These are phyloP conservation scores for Drosophila seclusa DNA, from an alignment of 2,888 invertebrate species.

Conservation along the genomic window DNA sequence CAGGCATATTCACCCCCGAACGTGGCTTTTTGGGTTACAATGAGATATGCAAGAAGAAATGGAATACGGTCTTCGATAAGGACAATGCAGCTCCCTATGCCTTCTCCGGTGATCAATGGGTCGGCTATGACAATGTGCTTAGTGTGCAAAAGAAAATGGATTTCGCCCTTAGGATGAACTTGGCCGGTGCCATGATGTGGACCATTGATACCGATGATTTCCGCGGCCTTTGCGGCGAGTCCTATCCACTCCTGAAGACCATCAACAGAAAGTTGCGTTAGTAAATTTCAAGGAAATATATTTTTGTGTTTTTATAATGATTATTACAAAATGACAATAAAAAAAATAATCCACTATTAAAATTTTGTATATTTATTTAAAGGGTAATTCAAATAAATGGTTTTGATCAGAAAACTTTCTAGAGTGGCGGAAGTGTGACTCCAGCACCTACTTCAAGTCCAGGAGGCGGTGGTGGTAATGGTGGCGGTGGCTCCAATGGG, in stretches of 20 bases:
- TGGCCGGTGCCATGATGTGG: constrained; percentile 89
- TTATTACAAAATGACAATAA: too few species aligned
- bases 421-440: constrained; percentile 14
- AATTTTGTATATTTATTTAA: too few species aligned
- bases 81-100: constrained; percentile 90
- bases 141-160: constrained; percentile 92
- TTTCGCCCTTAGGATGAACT: constrained; percentile 91
- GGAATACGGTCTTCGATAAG: constrained; percentile 71
- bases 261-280: constrained; percentile 69
- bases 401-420: too few species aligned
- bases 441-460: constrained; percentile 8
- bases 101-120: constrained; percentile 94
- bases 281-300: constrained; percentile 31
- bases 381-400: too few species aligned
- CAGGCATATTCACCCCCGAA: constrained; percentile 86
- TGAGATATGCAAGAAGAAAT: constrained; percentile 87
- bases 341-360: too few species aligned
- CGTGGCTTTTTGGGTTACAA: constrained; percentile 89
- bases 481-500: constrained; percentile 27
- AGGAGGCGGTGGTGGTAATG: constrained; percentile 11
- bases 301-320: background rate
- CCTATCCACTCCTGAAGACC: constrained; percentile 87
- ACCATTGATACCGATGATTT: constrained; percentile 97
- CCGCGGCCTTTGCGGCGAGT: constrained; percentile 90
- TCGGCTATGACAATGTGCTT: constrained; percentile 94